phyloP scores from a whole-genome alignment of 2,797 vertebrate species.

The Hapalemur alaotrensis region DNA sequence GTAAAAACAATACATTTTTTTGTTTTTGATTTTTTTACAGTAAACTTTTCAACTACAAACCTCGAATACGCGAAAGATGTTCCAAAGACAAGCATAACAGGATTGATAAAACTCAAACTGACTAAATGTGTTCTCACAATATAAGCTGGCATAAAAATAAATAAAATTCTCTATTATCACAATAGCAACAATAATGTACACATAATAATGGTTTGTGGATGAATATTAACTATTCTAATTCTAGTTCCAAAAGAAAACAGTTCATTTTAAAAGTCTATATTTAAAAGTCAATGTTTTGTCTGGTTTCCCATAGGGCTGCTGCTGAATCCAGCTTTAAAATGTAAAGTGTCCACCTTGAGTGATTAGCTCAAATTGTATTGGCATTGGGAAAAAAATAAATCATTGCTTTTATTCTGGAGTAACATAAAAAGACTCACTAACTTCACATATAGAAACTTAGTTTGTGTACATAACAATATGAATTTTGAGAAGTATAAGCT shows the following conservation, averaged over 20 bases:
- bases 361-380: conserved; percentile 80
- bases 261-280: conserved; percentile 78
- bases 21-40: conserved; percentile 88
- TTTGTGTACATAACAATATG: conserved; percentile 84
- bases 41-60: conserved; percentile 95
- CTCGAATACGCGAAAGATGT: conserved; percentile 92
- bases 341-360: conserved; percentile 77
- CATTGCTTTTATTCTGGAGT: conserved; percentile 84
- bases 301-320: conserved; percentile 84
- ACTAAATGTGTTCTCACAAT: conserved; percentile 89
- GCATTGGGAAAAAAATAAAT: conserved; percentile 79
- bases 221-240: conserved; percentile 85
- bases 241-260: conserved; percentile 84
- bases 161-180: conserved; percentile 92
- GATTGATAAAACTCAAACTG: conserved; percentile 86
- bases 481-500: conserved; percentile 84
- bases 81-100: conserved; percentile 91
- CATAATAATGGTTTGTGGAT: conserved; percentile 86
- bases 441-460: conserved; percentile 86
- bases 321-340: conserved; percentile 82
- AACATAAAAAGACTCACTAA: conserved; percentile 87
- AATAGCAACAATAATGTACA: conserved; percentile 90
- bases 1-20: conserved; percentile 96
- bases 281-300: conserved; percentile 81
- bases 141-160: conserved; percentile 92